A percentile compares a stretch with the other conserved stretches of the same genome.
phyloP scores from a whole-genome alignment of 2,113 vertebrate species.

The Hirundichthys speculiger region DNA sequence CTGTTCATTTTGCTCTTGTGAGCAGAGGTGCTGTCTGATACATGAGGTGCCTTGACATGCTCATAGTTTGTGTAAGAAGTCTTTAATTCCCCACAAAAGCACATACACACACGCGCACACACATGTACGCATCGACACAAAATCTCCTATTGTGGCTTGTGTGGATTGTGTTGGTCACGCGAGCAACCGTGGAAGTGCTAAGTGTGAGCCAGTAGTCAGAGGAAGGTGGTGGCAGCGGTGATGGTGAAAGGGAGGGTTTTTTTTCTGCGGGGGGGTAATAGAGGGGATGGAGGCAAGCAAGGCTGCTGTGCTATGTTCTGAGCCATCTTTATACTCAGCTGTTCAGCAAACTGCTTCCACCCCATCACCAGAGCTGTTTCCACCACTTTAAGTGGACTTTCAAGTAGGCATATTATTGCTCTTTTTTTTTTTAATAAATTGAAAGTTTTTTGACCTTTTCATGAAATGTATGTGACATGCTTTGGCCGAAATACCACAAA shows the following conservation, averaged over 20 bases:
- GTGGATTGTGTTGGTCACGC: slow-evolving; percentile 60
- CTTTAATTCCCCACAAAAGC: slow-evolving; percentile 26
- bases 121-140: slow-evolving; percentile 26
- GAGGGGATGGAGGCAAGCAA: slow-evolving; percentile 27
- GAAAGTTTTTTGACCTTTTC: too few species aligned
- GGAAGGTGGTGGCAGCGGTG: background rate
- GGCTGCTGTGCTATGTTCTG: slow-evolving; percentile 22
- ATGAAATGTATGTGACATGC: too few species aligned
- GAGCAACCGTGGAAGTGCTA: slow-evolving; percentile 31
- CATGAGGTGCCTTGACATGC: slow-evolving; percentile 56
- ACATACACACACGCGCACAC: slow-evolving; percentile 10
- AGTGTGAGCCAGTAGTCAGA: slow-evolving; percentile 38
- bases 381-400: background rate
- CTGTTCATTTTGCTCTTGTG: slow-evolving; percentile 50
- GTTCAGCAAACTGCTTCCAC: slow-evolving; percentile 41
- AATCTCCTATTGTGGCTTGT: slow-evolving; percentile 30
- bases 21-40: slow-evolving; percentile 65
- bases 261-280: background rate
- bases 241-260: too few species aligned
- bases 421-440: too few species aligned
- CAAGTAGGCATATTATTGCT: too few species aligned
- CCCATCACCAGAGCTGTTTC: slow-evolving; percentile 27
- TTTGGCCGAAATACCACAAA: too few species aligned
- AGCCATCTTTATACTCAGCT: slow-evolving; percentile 56
- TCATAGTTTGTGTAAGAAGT: slow-evolving; percentile 32